Conservation (phyloP, 1,140 invertebrate species). For the Eupristina koningsbergeri region DNA sequence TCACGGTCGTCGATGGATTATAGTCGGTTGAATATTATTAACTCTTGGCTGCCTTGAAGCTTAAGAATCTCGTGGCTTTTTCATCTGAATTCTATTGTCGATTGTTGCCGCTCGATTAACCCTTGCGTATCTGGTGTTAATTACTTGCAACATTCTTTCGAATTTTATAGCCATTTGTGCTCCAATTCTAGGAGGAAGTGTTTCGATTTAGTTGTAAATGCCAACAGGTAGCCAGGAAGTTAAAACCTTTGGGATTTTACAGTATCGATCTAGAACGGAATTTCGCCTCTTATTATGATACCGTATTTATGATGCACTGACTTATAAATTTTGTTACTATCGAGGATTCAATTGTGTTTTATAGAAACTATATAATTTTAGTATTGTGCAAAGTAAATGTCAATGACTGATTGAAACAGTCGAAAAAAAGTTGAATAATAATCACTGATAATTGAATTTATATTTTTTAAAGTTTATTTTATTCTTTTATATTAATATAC, state of each 20-base stretch:
- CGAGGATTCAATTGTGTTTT: not conserved
- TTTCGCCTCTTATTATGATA: not conserved
- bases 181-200: not conserved
- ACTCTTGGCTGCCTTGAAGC: not conserved
- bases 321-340: not conserved
- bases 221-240: not conserved
- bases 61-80: not conserved
- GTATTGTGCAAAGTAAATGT: too few relatives aligned
- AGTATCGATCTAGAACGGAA: not conserved
- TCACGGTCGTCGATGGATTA: not conserved
- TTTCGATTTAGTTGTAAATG: not conserved
- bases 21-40: slow-evolving; percentile 16
- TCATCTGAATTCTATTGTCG: not conserved
- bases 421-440: too few relatives aligned
- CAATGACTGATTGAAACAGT: too few relatives aligned
- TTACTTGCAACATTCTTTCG: not conserved
- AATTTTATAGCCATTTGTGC: not conserved
- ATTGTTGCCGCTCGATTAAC: slow-evolving; percentile 11
- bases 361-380: too few relatives aligned
- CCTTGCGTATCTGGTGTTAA: not conserved
- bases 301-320: not conserved
- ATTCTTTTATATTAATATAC: too few relatives aligned
- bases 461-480: too few relatives aligned
- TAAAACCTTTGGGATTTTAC: not conserved
- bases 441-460: too few relatives aligned